phyloP scores from a whole-genome alignment of 2,113 vertebrate species.

The Orycteropus afer region DNA sequence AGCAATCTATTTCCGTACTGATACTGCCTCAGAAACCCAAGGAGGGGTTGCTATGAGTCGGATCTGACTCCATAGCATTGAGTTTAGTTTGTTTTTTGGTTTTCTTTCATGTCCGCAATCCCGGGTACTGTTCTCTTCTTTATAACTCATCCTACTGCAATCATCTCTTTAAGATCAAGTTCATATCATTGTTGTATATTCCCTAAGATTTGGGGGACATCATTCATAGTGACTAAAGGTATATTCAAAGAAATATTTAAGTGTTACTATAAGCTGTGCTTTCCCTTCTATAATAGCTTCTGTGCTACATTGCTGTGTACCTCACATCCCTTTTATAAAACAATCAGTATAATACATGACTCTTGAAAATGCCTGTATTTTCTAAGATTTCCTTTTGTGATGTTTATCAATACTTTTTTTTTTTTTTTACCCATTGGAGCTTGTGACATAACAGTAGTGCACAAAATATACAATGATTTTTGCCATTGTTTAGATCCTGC shows the following conservation, averaged over 20 bases:
- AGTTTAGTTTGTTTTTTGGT: too few relatives aligned
- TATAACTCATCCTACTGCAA: not conserved
- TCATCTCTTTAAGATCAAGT: not conserved
- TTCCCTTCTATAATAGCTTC: not conserved
- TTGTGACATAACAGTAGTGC: not conserved
- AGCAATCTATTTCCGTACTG: too few relatives aligned
- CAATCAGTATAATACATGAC: not conserved
- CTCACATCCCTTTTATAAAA: not conserved
- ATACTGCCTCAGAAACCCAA: too few relatives aligned
- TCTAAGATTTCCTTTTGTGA: not conserved
- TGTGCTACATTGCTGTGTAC: not conserved
- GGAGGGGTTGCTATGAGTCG: too few relatives aligned
- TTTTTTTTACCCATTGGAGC: not conserved
- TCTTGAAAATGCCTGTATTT: not conserved
- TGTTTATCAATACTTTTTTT: not conserved
- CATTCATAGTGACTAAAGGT: not conserved
- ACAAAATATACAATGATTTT: not conserved
- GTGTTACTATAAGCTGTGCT: not conserved
- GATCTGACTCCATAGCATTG: too few relatives aligned
- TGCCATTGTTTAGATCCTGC: not conserved
- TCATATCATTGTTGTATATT: not conserved
- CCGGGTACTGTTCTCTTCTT: not conserved
- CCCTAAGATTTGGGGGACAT: not conserved
- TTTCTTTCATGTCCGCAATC: not conserved
- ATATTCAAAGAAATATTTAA: constrained; percentile 27